These are phyloP conservation scores for Torymus texanus DNA, from an alignment of 2,888 invertebrate species.

Conservation along the genomic window DNA sequence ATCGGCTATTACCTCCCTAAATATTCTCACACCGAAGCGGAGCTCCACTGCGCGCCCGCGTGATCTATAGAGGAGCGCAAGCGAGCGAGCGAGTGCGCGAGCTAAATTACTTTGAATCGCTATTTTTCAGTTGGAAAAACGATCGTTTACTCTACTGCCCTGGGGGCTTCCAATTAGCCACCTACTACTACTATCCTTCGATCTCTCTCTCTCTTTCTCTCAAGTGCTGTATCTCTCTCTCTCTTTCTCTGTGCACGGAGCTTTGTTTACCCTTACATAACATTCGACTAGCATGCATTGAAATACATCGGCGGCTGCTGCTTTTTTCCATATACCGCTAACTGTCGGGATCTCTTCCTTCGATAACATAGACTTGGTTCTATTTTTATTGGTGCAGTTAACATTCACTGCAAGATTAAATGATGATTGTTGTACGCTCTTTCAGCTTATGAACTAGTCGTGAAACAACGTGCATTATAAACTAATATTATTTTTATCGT, in stretches of 20 bases:
- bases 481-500: too few relatives aligned
- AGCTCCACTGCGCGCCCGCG: conserved; percentile 50
- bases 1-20: conserved; percentile 74
- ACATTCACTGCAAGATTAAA: too few relatives aligned
- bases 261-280: conserved; percentile 44
- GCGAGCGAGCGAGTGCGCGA: conserved; percentile 54
- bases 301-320: too few relatives aligned
- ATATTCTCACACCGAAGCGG: conserved; percentile 72
- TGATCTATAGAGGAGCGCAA: conserved; percentile 69
- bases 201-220: conserved; percentile 5
- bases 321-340: too few relatives aligned
- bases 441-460: too few relatives aligned
- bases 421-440: too few relatives aligned
- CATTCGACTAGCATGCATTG: background rate
- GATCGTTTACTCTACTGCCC: conserved; percentile 60
- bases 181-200: conserved; percentile 55
- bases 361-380: too few relatives aligned
- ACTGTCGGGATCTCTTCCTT: too few relatives aligned
- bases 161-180: conserved; percentile 62
- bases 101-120: conserved; percentile 73
- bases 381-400: too few relatives aligned
- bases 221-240: too few relatives aligned
- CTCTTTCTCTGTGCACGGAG: conserved; percentile 11
- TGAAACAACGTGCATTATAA: too few relatives aligned
- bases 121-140: conserved; percentile 70